These are phyloP conservation scores for Hirtodrosophila alboralis DNA, from an alignment of 2,888 invertebrate species.

Conservation along the genomic window DNA sequence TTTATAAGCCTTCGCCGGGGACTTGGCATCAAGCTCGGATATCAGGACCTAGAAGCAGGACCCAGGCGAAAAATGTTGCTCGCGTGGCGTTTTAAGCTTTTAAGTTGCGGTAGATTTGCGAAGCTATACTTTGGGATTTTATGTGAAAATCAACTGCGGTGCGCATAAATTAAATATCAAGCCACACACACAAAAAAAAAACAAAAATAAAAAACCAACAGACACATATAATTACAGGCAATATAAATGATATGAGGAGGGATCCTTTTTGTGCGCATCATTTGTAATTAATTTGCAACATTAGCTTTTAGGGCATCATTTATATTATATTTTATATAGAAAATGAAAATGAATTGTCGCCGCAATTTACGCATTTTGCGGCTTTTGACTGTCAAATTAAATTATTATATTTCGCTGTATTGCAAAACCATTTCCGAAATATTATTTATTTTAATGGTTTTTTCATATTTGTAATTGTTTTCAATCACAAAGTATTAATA, in stretches of 20 bases:
- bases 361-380: slow-evolving; percentile 69
- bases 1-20: slow-evolving; percentile 77
- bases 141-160: slow-evolving; percentile 78
- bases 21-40: slow-evolving; percentile 56
- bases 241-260: slow-evolving; percentile 7
- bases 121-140: slow-evolving; percentile 67
- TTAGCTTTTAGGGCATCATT: slow-evolving; percentile 53
- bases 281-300: slow-evolving; percentile 77
- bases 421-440: slow-evolving; percentile 50
- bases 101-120: slow-evolving; percentile 75
- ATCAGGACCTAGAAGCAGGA: slow-evolving; percentile 28
- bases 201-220: slow-evolving; percentile 13
- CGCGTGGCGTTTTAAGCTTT: slow-evolving; percentile 74
- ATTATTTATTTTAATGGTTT: slow-evolving; percentile 60
- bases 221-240: background rate
- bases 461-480: slow-evolving; percentile 60
- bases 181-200: slow-evolving; percentile 37
- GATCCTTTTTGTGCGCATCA: slow-evolving; percentile 53
- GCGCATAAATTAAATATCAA: slow-evolving; percentile 78
- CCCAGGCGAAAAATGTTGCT: slow-evolving; percentile 9
- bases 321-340: slow-evolving; percentile 22
- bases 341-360: slow-evolving; percentile 15
- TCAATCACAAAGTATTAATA: slow-evolving; percentile 53
- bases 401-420: slow-evolving; percentile 61
- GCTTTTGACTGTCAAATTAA: slow-evolving; percentile 73